phyloP scores from a whole-genome alignment of 1,140 invertebrate species.

The Patella vulgata region DNA sequence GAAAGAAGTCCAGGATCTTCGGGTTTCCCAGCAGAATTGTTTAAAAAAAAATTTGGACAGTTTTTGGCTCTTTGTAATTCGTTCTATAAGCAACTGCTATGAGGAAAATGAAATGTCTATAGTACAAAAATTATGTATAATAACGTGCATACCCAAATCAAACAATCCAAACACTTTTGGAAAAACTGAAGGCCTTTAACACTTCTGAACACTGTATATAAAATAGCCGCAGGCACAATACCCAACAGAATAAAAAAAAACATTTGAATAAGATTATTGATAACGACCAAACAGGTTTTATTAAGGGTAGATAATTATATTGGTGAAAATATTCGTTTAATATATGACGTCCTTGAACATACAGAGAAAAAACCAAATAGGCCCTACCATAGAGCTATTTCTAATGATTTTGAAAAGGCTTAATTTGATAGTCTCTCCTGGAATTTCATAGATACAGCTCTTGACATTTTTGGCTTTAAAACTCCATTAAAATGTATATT shows the following conservation, averaged over 20 bases:
- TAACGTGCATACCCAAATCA: no score
- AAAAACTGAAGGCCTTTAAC: neutral
- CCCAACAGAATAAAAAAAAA: slow-evolving; percentile 15
- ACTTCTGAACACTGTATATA: slow-evolving; percentile 17
- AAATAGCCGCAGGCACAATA: slow-evolving; percentile 18
- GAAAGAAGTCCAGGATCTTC: no score
- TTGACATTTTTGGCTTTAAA: slow-evolving; percentile 15
- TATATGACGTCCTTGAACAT: slow-evolving; percentile 23
- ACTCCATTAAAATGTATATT: slow-evolving; percentile 6
- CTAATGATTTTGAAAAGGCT: slow-evolving; percentile 14
- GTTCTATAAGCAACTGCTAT: no score
- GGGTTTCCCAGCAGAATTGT: no score
- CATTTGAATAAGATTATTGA: slow-evolving; percentile 18
- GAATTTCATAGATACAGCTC: neutral
- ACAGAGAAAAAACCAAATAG: slow-evolving; percentile 25
- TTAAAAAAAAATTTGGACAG: no score
- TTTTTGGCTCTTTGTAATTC: no score
- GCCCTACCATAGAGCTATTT: slow-evolving; percentile 14
- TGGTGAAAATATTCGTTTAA: slow-evolving; percentile 24
- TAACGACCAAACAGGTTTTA: slow-evolving; percentile 23
- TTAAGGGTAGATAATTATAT: slow-evolving; percentile 19
- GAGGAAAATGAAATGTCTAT: no score
- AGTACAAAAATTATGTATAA: no score
- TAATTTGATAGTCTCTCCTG: no score
- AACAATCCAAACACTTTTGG: no score